A percentile compares a stretch with the other conserved stretches of the same genome.
Evolutionary conservation across 2,888 invertebrate genomes (phyloP).

Genomic region (Andrena praecox): DNA sequence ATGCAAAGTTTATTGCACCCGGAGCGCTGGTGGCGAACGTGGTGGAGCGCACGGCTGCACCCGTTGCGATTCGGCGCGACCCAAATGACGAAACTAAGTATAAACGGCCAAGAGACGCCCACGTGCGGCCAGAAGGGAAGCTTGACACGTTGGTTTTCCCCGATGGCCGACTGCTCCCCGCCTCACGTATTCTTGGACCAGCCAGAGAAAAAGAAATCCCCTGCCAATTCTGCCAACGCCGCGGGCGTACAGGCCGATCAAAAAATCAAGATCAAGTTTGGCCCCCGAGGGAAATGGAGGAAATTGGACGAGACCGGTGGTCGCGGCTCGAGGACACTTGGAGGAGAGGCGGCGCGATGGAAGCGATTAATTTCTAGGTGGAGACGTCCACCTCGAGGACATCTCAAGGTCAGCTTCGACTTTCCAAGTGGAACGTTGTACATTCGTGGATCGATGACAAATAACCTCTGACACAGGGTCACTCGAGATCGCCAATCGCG

Average conservation of each 20-base stretch:
- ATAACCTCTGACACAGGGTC: not conserved
- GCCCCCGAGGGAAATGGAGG: not conserved
- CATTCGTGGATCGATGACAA: not conserved
- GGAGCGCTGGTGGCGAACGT: slow-evolving; percentile 38
- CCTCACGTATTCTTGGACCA: slow-evolving; percentile 64
- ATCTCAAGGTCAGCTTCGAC: slow-evolving; percentile 5
- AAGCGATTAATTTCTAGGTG: slow-evolving; percentile 2
- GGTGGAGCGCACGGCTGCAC: slow-evolving; percentile 23
- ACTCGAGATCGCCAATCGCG: not conserved
- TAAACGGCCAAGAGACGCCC: slow-evolving; percentile 70
- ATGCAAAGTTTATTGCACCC: slow-evolving; percentile 59
- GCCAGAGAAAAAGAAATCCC: slow-evolving; percentile 57
- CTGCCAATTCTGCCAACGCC: slow-evolving; percentile 56
- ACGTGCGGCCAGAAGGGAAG: slow-evolving; percentile 58
- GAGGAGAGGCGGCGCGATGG: not conserved
- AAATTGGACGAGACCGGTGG: not conserved
- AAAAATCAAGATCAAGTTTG: not conserved
- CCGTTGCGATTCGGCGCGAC: slow-evolving; percentile 66
- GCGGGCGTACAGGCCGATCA: slow-evolving; percentile 2
- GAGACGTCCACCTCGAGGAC: not conserved
- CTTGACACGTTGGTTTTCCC: slow-evolving; percentile 74
- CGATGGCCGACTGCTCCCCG: slow-evolving; percentile 44
- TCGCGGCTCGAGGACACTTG: not conserved
- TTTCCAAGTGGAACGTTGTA: slow-evolving; percentile 4
- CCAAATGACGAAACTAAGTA: slow-evolving; percentile 72